Conservation (phyloP, 2,888 invertebrate genomes). For the Pseudoips prasinana region DNA sequence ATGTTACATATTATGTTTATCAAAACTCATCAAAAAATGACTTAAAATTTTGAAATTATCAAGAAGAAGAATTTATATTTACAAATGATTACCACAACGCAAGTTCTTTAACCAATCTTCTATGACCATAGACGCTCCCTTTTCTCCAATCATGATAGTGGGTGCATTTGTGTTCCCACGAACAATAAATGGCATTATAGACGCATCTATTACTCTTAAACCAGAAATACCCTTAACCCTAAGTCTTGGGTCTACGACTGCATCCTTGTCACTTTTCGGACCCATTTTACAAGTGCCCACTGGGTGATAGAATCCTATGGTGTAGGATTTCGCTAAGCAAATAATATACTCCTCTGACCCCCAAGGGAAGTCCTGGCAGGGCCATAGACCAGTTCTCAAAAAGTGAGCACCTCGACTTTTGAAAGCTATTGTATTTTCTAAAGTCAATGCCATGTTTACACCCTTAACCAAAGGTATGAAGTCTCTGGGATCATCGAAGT, state of each 20-base stretch:
- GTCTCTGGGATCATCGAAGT: constrained; percentile 83
- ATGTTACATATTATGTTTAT: too few relatives aligned
- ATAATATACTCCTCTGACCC: constrained; percentile 84
- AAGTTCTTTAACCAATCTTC: constrained; percentile 46
- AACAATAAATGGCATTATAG: constrained; percentile 89
- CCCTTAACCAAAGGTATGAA: constrained; percentile 81
- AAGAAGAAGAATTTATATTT: too few relatives aligned
- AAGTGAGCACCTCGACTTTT: constrained; percentile 77
- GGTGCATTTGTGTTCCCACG: constrained; percentile 92
- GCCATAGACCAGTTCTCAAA: constrained; percentile 74
- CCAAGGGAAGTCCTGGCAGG: constrained; percentile 80
- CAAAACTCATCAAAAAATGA: too few relatives aligned
- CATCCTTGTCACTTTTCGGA: constrained; percentile 70
- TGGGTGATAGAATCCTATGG: constrained; percentile 67
- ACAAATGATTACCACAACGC: too few relatives aligned
- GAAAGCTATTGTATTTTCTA: constrained; percentile 82
- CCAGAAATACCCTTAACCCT: constrained; percentile 82
- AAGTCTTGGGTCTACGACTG: constrained; percentile 87
- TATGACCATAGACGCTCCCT: constrained; percentile 44
- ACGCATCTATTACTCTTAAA: constrained; percentile 88
- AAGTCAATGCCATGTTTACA: constrained; percentile 76
- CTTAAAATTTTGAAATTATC: too few relatives aligned
- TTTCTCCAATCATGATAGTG: constrained; percentile 89
- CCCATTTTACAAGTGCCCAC: constrained; percentile 76
- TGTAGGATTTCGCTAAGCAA: constrained; percentile 83